Conservation (phyloP, 2,888 invertebrate species). For the Eurytoma adleriae region DNA sequence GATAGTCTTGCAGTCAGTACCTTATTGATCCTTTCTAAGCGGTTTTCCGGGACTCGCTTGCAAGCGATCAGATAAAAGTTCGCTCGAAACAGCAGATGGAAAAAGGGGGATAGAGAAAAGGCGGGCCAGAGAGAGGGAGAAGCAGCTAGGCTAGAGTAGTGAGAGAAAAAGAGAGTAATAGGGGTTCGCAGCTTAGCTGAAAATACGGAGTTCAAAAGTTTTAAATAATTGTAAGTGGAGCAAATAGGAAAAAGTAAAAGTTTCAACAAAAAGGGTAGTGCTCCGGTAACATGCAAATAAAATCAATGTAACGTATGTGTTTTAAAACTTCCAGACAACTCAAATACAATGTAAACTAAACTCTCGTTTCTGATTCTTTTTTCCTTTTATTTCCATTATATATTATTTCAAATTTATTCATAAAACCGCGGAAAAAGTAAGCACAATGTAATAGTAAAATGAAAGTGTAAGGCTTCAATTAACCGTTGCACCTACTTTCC, state of each 20-base stretch:
- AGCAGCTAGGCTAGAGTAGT: no score
- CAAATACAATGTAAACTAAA: no score
- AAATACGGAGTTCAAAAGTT: constrained; percentile 11
- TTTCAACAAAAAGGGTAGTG: background rate
- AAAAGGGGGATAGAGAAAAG: background rate
- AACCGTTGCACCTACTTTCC: no score
- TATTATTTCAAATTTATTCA: no score
- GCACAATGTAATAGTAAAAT: no score
- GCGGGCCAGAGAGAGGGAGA: background rate
- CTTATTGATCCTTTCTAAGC: constrained; percentile 70
- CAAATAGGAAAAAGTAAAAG: constrained; percentile 17
- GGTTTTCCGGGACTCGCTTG: constrained; percentile 61
- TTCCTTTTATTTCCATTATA: no score
- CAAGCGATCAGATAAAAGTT: constrained; percentile 66
- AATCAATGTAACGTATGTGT: background rate
- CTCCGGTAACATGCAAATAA: background rate
- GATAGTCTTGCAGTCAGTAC: constrained; percentile 64
- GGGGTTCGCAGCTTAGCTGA: constrained; percentile 1
- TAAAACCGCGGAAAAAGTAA: no score
- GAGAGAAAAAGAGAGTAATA: background rate
- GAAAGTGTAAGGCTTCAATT: no score
- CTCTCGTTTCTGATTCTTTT: no score
- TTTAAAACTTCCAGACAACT: no score
- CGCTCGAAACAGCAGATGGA: background rate
- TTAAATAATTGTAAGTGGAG: constrained; percentile 10